Base-by-base conservation (phyloP, 2,888 invertebrate genomes). In the Andrena flavipes region DNA sequence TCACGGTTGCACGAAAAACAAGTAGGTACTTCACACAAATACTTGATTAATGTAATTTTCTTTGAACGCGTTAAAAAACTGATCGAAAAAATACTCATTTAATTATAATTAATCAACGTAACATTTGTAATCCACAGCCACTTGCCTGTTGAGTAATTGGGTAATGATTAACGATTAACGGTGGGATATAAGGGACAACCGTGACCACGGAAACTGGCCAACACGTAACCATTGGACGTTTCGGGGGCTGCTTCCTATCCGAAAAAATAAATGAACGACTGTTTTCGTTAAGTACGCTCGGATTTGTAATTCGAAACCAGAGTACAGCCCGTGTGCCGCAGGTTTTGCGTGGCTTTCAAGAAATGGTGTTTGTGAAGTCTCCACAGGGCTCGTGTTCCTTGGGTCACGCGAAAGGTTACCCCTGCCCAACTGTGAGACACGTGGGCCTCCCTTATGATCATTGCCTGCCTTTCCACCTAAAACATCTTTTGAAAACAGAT, bases 321-420 rank as follows among this genome's bases (percentile, higher is more conserved):
- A 23, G 54, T 26, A 30, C n/a, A n/a, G 26, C 10, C 23, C n/a
- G 33, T 35, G 35, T 20, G 26, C 20, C 33, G 56, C 33, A 67
- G 42, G 63, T 77, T 72, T 72, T 26, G 65, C 54, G 33, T 78
- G 23, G 59, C 54, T 71, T 72, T 75, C 73, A 60, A 75, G 49
- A 71, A 75, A 82, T 42, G 48, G 48, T 35, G 77, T 64, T 48
- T 13, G 29, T 54, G n/a, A 54, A 63, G 56, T 73, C 65, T 59
- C 63, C 56, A 73, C 76, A 56, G 74, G 81, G 74, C 71, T 85
- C 76, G 76, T 69, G 78, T 80, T 81, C 72, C 42, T 70, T 49
- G 73, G 91, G 89, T 90, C 91, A 90, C 89, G 90, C 90, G 92
- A 91, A 90, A 91, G 90, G 91, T 92, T 92, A 91, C 83, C 86